These are phyloP conservation scores for Alouatta palliata DNA, from an alignment of 2,113 vertebrate genomes.

Conservation along the genomic window DNA sequence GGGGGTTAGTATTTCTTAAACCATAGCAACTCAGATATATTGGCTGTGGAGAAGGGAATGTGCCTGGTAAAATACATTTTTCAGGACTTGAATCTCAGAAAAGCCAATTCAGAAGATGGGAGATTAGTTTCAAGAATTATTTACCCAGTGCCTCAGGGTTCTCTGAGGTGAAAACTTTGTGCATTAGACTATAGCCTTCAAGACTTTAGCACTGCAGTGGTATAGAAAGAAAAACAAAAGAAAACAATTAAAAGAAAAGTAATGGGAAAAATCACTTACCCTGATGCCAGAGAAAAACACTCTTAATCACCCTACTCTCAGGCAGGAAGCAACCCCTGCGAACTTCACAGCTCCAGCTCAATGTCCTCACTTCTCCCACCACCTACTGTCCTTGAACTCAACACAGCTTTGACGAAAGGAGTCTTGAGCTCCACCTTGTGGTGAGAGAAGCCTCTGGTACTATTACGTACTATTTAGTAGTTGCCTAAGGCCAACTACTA, in stretches of 20 bases:
- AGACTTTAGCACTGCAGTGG: background rate
- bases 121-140: slow-evolving; percentile 1
- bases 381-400: background rate
- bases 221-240: background rate
- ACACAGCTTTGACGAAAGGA: background rate
- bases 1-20: background rate
- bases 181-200: background rate
- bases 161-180: background rate
- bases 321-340: background rate
- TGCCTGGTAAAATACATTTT: background rate
- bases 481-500: background rate
- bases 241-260: background rate
- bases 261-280: background rate
- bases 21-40: background rate
- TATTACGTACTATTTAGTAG: background rate
- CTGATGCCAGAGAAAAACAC: background rate
- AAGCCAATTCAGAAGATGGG: background rate
- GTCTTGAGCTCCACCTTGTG: background rate
- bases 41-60: background rate
- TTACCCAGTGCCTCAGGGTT: background rate
- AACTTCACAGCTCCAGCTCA: background rate
- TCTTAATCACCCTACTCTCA: background rate
- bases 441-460: background rate
- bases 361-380: background rate
- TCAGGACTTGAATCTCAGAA: background rate